These are phyloP conservation scores for Athetis lepigone DNA, from an alignment of 2,888 invertebrate species.

Conservation along the genomic window DNA sequence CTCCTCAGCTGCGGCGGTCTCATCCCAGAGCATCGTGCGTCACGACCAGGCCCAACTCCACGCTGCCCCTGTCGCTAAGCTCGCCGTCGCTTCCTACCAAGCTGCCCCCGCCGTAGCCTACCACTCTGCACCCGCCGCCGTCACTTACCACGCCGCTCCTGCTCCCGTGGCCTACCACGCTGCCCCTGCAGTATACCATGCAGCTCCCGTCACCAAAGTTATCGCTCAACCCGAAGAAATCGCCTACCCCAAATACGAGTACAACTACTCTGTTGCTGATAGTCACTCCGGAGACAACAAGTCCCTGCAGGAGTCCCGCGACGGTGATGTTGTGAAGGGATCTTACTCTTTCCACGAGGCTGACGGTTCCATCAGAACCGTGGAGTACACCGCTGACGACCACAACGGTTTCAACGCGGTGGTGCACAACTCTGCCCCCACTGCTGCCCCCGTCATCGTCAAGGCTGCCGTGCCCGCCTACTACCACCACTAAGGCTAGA, in stretches of 20 bases:
- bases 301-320: constrained; percentile 85
- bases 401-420: constrained; percentile 85
- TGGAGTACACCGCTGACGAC: constrained; percentile 88
- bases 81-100: constrained; percentile 54
- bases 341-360: constrained; percentile 87
- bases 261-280: constrained; percentile 88
- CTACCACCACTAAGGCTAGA: constrained; percentile 73
- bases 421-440: constrained; percentile 80
- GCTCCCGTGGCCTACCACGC: constrained; percentile 65
- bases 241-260: constrained; percentile 80
- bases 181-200: constrained; percentile 67
- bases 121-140: constrained; percentile 63
- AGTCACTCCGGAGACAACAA: constrained; percentile 89
- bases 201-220: constrained; percentile 70
- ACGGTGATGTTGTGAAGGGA: constrained; percentile 88
- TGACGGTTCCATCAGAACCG: constrained; percentile 87
- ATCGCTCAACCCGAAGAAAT: constrained; percentile 62
- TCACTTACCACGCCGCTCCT: constrained; percentile 64
- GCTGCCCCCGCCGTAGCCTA: constrained; percentile 60
- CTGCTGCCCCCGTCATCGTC: constrained; percentile 73
- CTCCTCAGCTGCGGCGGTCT: constrained; percentile 77
- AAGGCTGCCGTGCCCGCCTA: constrained; percentile 77
- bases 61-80: constrained; percentile 65
- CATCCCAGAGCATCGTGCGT: constrained; percentile 81
- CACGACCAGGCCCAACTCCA: constrained; percentile 73